A percentile compares a stretch with the other conserved stretches of the same genome.
These are phyloP conservation scores for Watsonalla binaria DNA, from an alignment of 2,888 invertebrate species.

Conservation along the genomic window DNA sequence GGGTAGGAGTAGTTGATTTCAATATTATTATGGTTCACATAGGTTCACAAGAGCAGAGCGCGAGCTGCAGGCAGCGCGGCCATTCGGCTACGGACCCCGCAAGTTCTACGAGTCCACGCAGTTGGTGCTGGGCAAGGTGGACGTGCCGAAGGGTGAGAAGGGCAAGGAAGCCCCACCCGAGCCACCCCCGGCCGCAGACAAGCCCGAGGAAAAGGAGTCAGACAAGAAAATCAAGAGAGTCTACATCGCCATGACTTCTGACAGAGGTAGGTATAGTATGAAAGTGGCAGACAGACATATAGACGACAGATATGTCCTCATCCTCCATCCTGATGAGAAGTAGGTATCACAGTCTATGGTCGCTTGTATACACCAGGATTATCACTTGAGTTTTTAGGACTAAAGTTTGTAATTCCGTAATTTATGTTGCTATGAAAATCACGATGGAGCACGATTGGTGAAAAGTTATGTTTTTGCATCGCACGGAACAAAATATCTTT, in stretches of 20 bases:
- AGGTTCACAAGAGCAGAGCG: constrained; percentile 87
- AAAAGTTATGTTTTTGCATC: no score
- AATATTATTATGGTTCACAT: neutral
- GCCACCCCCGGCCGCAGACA: constrained; percentile 43
- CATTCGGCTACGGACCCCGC: constrained; percentile 84
- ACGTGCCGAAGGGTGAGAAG: constrained; percentile 25
- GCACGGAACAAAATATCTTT: no score
- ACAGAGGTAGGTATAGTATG: constrained; percentile 68
- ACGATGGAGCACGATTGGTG: no score
- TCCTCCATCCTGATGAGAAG: no score
- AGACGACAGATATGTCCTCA: no score
- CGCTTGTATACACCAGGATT: no score
- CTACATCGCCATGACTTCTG: constrained; percentile 85
- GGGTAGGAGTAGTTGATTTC: no score
- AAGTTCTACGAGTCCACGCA: constrained; percentile 80
- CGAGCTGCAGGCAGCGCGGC: constrained; percentile 83
- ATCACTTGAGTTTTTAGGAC: no score
- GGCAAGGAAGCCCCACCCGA: constrained; percentile 43
- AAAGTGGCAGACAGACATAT: neutral
- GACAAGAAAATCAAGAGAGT: constrained; percentile 55
- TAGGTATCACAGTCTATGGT: no score
- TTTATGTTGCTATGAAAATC: no score
- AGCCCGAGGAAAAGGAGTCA: constrained; percentile 31
- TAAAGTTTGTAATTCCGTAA: no score
- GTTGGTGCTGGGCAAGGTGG: constrained; percentile 39